phyloP scores from a whole-genome alignment of 2,888 invertebrate species.

The Geophilus truncorum region DNA sequence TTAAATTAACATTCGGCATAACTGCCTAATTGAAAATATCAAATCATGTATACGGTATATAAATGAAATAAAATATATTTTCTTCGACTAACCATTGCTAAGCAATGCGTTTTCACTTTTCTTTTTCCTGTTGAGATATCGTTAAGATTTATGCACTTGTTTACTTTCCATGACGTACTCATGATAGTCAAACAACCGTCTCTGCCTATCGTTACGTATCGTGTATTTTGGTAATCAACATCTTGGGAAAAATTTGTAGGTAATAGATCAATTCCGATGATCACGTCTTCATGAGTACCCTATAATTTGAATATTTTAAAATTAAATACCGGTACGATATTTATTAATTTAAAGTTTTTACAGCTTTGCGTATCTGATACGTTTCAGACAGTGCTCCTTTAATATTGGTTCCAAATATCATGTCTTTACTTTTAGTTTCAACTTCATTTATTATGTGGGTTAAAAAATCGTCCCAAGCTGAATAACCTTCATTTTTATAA shows the following conservation, averaged over 20 bases:
- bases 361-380: background rate
- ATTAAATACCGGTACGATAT: background rate
- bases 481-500: background rate
- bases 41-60: background rate
- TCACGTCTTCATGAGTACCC: background rate
- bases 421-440: background rate
- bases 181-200: background rate
- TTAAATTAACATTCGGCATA: background rate
- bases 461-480: background rate
- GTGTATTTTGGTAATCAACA: background rate
- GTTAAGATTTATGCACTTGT: background rate
- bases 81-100: background rate
- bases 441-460: background rate
- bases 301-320: background rate
- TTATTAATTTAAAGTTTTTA: background rate
- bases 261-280: background rate
- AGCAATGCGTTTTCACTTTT: background rate
- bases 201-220: background rate
- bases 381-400: background rate
- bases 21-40: background rate
- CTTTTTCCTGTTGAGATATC: background rate
- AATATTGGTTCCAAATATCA: background rate
- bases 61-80: no score
- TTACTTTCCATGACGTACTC: background rate
- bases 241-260: background rate